Evolutionary conservation across 1,140 invertebrate genomes (phyloP), one percentile per base, ranked within the genome.

Genomic region (Tetramorium simillimum): DNA sequence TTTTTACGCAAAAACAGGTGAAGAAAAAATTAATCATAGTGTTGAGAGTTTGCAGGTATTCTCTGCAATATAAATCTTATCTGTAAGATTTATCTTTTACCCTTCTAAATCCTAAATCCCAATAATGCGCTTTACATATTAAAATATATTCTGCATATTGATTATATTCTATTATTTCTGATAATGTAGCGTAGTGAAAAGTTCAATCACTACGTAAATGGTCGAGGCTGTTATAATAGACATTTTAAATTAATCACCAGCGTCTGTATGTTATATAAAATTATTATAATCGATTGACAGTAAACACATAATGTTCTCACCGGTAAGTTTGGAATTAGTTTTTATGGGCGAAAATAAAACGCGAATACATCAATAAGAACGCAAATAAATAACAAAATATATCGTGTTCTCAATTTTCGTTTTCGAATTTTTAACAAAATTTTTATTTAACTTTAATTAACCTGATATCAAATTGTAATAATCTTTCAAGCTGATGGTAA

Each of bases 221-320:
- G 24, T 72, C 78, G 51, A 82, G 80, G 51, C 80, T 58, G 56
- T 82, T 58, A 40, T 21, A 46, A 81, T 53, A 24, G 18, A 43
- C 33, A 51, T 37, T 46, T 21, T 40, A 24, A 53, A 37, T 81
- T 56, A 24, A 70, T 81, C 28, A 80, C 37, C 14, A 37, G 14
- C 3, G 28, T 49, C 6, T 49, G 46, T 69, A 6, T 33, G 18
- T 78, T 24, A 16, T 37, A 67, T 21, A 16, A 67, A 56, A 69
- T 9, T 63, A 1, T 78, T 46, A 49, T 33, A 67, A 69, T 49
- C n/a, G n/a, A 69, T 33, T 33, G 9, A 80, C 18, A 67, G 6
- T 46, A 65, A 65, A 65, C 24, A 37, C 24, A n/a, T 21, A 56
- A 21, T 46, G 16, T 65, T 51, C 58, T 76, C n/a, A 7, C 14